These are phyloP conservation scores for Glyphotaelius pellucidus DNA, from an alignment of 2,888 invertebrate species.

Conservation along the genomic window DNA sequence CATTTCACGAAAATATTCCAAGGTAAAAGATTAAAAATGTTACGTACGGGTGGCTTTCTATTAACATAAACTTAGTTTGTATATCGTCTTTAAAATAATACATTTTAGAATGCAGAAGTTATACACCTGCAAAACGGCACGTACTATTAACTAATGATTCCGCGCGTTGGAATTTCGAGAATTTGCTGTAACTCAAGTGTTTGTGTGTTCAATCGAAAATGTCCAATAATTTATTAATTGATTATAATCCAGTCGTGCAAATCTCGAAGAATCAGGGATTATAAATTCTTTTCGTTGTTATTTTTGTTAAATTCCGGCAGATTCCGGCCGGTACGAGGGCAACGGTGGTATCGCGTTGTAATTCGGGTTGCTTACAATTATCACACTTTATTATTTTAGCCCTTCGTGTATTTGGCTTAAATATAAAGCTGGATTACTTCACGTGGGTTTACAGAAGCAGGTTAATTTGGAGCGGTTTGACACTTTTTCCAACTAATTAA, in stretches of 20 bases:
- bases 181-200: constrained; percentile 7
- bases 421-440: constrained; percentile 19
- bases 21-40: constrained; percentile 54
- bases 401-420: not conserved
- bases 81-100: constrained; percentile 29
- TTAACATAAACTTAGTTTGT: constrained; percentile 44
- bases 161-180: not conserved
- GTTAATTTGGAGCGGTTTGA: constrained; percentile 15
- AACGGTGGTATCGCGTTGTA: not conserved
- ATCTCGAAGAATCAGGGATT: not conserved
- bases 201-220: not conserved
- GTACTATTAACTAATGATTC: not conserved
- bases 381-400: not conserved
- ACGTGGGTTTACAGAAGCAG: not conserved
- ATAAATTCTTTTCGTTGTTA: not conserved
- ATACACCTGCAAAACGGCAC: constrained; percentile 1
- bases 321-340: not conserved
- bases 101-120: constrained; percentile 23
- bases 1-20: constrained; percentile 46
- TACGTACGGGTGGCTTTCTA: constrained; percentile 32
- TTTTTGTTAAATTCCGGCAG: not conserved
- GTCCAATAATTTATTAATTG: not conserved
- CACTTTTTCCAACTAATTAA: constrained; percentile 12
- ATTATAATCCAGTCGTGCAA: not conserved
- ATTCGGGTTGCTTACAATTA: not conserved